A percentile compares a stretch with the other conserved stretches of the same genome.
phyloP scores from a whole-genome alignment of 2,113 vertebrate species.

The Osmerus eperlanus region DNA sequence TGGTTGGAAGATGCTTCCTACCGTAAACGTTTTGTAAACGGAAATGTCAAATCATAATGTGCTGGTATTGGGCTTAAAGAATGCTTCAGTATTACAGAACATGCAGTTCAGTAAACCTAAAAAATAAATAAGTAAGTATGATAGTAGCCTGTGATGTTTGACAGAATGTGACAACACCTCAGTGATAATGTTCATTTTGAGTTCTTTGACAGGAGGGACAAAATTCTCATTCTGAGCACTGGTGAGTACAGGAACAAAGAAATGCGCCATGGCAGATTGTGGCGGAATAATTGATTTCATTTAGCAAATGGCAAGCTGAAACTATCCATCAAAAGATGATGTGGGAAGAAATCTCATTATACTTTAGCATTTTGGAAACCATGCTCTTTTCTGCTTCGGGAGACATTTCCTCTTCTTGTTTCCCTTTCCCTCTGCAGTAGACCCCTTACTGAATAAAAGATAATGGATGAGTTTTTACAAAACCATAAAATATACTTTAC shows the following conservation, averaged over 20 bases:
- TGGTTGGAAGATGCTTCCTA: neutral
- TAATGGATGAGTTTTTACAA: too few relatives aligned
- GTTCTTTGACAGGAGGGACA: constrained; percentile 28
- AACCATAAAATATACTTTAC: too few relatives aligned
- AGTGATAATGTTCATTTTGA: constrained; percentile 41
- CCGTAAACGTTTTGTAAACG: too few relatives aligned
- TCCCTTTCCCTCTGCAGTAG: too few relatives aligned
- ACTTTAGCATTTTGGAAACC: constrained; percentile 46
- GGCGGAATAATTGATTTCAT: constrained; percentile 53
- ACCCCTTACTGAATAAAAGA: too few relatives aligned
- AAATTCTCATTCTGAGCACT: constrained; percentile 10
- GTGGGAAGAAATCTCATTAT: constrained; percentile 54
- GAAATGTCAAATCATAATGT: too few relatives aligned
- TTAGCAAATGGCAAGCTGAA: constrained; percentile 39
- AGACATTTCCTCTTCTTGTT: constrained; percentile 40
- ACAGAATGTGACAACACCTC: constrained; percentile 36
- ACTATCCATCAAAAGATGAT: constrained; percentile 53
- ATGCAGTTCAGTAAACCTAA: too few relatives aligned
- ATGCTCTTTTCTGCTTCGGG: constrained; percentile 19
- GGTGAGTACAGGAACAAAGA: constrained; percentile 18
- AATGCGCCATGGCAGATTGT: constrained; percentile 32
- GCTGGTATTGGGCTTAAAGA: too few relatives aligned
- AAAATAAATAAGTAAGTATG: too few relatives aligned
- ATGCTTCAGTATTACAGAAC: too few relatives aligned
- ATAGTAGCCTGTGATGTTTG: constrained; percentile 11